Evolutionary conservation across 2,113 vertebrate genomes (phyloP).

Genomic region (Gymnogyps californianus): DNA sequence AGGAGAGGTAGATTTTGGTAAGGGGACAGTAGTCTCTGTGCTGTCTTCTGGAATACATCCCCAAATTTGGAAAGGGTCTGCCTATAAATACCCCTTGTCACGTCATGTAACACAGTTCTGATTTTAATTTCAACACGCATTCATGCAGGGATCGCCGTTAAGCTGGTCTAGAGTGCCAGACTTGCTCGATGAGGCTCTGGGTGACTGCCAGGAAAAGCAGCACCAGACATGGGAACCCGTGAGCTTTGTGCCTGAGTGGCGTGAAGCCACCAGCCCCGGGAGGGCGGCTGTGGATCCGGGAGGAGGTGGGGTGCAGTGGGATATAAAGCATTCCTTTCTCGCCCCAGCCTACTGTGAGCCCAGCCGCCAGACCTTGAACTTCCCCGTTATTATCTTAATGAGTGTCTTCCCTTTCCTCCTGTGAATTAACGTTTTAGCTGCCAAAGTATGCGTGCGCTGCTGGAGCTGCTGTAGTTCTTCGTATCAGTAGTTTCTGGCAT

Average conservation of each 20-base stretch:
- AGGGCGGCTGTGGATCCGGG: not conserved
- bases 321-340: slow-evolving; percentile 22
- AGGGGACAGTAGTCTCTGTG: not conserved
- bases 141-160: fast-evolving
- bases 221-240: not conserved
- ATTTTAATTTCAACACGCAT: fast-evolving
- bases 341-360: not conserved
- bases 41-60: not conserved
- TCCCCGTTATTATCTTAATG: not conserved
- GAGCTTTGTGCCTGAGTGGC: not conserved
- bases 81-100: not conserved
- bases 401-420: slow-evolving; percentile 24
- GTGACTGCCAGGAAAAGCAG: slow-evolving; percentile 6
- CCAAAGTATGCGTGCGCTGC: not conserved
- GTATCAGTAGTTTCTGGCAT: not conserved
- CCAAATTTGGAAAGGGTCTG: not conserved
- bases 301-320: not conserved
- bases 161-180: not conserved
- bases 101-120: not conserved
- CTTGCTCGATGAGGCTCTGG: not conserved
- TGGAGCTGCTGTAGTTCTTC: not conserved
- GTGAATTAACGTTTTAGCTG: not conserved
- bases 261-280: not conserved
- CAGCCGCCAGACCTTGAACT: not conserved
- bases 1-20: not conserved